These are phyloP conservation scores for Myocastor coypus DNA, from an alignment of 2,113 vertebrate genomes.

Conservation along the genomic window DNA sequence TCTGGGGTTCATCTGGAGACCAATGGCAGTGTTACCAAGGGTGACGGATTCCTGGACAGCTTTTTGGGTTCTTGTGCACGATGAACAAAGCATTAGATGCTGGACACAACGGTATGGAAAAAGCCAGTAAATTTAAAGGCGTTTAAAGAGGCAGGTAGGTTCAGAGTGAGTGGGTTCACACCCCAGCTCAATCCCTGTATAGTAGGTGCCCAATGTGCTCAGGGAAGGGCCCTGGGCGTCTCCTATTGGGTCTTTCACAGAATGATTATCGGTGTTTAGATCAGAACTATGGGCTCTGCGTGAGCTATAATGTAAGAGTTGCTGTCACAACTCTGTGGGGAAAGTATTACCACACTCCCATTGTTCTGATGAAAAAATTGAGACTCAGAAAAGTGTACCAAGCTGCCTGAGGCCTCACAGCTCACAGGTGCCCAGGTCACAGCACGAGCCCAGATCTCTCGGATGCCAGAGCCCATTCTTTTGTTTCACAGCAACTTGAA, in stretches of 20 bases:
- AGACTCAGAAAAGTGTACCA: background rate
- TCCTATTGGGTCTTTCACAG: background rate
- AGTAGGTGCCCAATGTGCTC: too few relatives aligned
- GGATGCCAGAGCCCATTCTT: background rate
- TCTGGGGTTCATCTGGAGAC: background rate
- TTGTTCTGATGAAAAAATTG: background rate
- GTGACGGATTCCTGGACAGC: background rate
- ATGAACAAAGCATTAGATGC: background rate
- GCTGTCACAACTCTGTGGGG: background rate
- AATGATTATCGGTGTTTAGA: too few relatives aligned
- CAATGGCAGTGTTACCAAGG: background rate
- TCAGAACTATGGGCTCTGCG: background rate
- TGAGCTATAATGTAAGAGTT: background rate
- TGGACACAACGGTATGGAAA: background rate
- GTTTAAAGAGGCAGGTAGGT: background rate
- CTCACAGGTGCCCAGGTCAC: background rate
- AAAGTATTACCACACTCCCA: background rate
- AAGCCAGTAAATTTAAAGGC: background rate
- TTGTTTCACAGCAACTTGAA: background rate
- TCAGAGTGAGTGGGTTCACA: background rate
- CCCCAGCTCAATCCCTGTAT: background rate
- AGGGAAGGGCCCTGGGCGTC: background rate
- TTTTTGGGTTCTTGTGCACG: background rate
- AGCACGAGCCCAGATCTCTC: background rate
- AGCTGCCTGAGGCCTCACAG: background rate